Percentiles rank a stretch among this genome's conserved stretches.
These are phyloP conservation scores for Eupleurogrammus muticus DNA, from an alignment of 2,797 vertebrate species.

Conservation along the genomic window DNA sequence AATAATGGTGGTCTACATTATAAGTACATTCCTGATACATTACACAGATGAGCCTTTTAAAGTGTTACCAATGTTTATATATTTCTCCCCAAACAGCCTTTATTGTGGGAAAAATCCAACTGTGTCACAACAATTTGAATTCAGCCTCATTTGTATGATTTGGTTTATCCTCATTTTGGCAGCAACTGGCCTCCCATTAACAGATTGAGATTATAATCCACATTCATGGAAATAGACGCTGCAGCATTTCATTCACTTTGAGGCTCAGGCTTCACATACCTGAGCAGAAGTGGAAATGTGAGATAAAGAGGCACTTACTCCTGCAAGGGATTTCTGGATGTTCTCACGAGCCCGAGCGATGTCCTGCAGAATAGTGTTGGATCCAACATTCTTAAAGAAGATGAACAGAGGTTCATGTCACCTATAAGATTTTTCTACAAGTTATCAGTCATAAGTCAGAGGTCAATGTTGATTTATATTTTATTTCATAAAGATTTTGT, in stretches of 20 bases:
- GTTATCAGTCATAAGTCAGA: too few species aligned
- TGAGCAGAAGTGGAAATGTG: neutral
- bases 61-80: too few species aligned
- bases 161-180: neutral
- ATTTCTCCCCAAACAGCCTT: too few species aligned
- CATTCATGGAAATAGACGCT: neutral
- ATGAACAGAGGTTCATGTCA: neutral
- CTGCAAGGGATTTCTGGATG: conserved; percentile 99
- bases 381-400: conserved; percentile 88
- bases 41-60: too few species aligned
- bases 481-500: too few species aligned
- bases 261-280: neutral
- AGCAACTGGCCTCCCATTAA: too few species aligned
- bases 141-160: neutral
- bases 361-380: conserved; percentile 95
- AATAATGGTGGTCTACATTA: too few species aligned
- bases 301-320: conserved; percentile 86
- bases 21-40: too few species aligned
- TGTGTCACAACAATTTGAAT: neutral
- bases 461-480: too few species aligned
- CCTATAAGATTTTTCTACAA: neutral
- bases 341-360: conserved; percentile 97
- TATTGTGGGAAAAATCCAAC: too few species aligned
- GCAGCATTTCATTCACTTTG: neutral
- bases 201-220: neutral